Evolutionary conservation across 2,113 vertebrate genomes (phyloP), one percentile per base, ranked within the genome.

Genomic region (Oenanthe oenanthe): DNA sequence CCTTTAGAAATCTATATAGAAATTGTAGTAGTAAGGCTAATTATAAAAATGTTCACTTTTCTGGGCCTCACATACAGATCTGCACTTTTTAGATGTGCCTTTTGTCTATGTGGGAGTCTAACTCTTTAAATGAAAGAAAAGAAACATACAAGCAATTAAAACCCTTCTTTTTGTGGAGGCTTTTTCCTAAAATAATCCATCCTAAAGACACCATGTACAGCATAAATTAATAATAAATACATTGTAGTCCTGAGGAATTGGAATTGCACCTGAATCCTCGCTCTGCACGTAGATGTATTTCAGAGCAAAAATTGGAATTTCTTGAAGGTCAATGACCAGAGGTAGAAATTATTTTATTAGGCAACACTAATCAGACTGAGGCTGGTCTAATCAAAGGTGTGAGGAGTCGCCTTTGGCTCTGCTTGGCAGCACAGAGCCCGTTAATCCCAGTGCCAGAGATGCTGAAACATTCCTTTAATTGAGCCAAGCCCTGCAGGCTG

Each of bases 401-500:
- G 72, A 88, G 75, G 88, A 83, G 75, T 5, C 0, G 3, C 58
- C 45, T 92, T 73, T 6, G 11, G 74, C 85, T 89, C 77, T 28
- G 79, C 82, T 93, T 83, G 89, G 74, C 77, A 57, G 85, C 17
- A 0, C 0, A 8, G 68, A 62, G 72, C 56, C 78, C 9, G 4
- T 48, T 94, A 47, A 90, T 80, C 85, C 72, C 1, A 90, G 88
- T 26, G 75, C 76, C 93, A 90, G 47, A 67, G 93, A 90, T 77
- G 82, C 85, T 26, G 92, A 80, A 86, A 92, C 77, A 74, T 96
- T 95, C 85, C 72, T 88, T 77, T 51, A 3, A 1, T 0, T 1
- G 67, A 96, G 92, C 92, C 94, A 94, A 96, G 56, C 36, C 45
- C 85, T 12, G 48, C 60, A 8, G 5, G 9, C 66, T 95, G 92